A percentile compares a stretch with the other conserved stretches of the same genome.
Evolutionary conservation across 2,888 invertebrate genomes (phyloP).

Genomic region (Ornithoptera alexandrae): DNA sequence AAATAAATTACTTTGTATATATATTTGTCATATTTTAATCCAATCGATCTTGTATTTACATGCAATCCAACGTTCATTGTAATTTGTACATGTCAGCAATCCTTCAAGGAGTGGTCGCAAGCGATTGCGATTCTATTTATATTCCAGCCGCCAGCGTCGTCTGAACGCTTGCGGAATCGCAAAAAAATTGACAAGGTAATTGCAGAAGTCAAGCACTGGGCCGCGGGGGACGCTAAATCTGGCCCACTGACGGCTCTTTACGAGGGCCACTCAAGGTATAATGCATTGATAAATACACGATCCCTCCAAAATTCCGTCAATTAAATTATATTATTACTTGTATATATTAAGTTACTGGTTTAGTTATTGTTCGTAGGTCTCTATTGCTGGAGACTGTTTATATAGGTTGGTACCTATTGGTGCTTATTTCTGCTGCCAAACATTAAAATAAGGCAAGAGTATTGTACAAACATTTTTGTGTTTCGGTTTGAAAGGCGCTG

Average conservation of each 20-base stretch:
- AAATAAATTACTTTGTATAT: too few relatives aligned
- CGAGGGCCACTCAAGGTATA: not conserved
- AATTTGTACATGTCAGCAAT: conserved; percentile 27
- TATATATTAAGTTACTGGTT: not conserved
- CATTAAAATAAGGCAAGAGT: too few relatives aligned
- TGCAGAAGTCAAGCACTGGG: conserved; percentile 39
- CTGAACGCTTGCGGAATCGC: conserved; percentile 40
- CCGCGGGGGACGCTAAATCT: conserved; percentile 37
- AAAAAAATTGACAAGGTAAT: conserved; percentile 50
- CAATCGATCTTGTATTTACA: conserved; percentile 30
- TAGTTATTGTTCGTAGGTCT: too few relatives aligned
- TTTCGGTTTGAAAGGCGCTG: too few relatives aligned
- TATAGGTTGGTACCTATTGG: too few relatives aligned
- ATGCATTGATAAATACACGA: conserved; percentile 1
- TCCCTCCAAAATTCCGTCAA: not conserved
- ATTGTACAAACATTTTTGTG: too few relatives aligned
- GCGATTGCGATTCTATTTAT: conserved; percentile 37
- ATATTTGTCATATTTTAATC: conserved; percentile 13
- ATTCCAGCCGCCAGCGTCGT: conserved; percentile 43
- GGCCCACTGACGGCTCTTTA: conserved; percentile 32
- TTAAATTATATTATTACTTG: not conserved
- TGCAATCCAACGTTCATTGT: conserved; percentile 26
- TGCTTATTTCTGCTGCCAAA: too few relatives aligned
- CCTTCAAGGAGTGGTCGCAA: conserved; percentile 28
- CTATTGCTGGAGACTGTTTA: too few relatives aligned